A percentile compares a stretch with the other conserved stretches of the same genome.
phyloP scores from a whole-genome alignment of 2,797 vertebrate genomes.

The Acrocephalus scirpaceus region DNA sequence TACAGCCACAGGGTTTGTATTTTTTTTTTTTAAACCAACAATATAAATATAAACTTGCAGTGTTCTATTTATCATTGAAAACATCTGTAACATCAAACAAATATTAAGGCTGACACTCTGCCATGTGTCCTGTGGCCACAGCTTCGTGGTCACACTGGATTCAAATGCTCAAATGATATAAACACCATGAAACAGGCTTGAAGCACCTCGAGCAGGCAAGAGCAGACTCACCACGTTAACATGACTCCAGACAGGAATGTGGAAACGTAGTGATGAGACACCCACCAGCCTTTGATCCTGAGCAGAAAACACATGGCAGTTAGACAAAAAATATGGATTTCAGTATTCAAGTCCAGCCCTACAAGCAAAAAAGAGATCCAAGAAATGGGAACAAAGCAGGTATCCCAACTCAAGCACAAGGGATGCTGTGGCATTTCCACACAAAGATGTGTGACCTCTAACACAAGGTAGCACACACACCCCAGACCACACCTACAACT shows the following conservation, averaged over 20 bases:
- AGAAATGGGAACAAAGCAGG: background rate
- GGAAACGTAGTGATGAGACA: conserved; percentile 96
- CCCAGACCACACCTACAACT: background rate
- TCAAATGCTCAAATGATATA: background rate
- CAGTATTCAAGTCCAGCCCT: background rate
- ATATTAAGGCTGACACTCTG: background rate
- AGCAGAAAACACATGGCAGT: background rate
- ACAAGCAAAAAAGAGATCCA: background rate
- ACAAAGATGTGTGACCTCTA: background rate
- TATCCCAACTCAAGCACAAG: background rate
- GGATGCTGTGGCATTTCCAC: background rate
- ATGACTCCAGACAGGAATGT: conserved; percentile 97
- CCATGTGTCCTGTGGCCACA: background rate
- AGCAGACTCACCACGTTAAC: conserved; percentile 92
- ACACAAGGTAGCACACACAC: background rate
- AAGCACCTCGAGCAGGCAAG: background rate
- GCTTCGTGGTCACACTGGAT: background rate
- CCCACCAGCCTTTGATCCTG: conserved; percentile 99
- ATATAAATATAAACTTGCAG: background rate
- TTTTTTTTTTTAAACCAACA: background rate
- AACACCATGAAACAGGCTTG: background rate
- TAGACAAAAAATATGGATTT: background rate
- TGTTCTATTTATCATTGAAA: background rate
- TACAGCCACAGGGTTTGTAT: background rate
- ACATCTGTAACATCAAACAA: background rate